phyloP scores from a whole-genome alignment of 2,888 invertebrate genomes.

The Aricia artaxerxes region DNA sequence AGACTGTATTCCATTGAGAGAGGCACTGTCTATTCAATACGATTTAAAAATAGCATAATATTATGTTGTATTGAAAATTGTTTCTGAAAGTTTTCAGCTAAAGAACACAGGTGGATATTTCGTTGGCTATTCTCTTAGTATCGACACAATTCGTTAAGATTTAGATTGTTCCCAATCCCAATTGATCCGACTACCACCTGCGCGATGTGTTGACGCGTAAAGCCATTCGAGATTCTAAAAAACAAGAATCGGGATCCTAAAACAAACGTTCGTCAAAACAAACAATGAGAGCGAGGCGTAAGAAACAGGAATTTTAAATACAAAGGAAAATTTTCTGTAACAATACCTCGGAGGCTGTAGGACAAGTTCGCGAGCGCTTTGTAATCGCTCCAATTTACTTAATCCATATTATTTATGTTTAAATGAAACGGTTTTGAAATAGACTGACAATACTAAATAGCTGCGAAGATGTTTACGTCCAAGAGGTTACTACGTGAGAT shows the following conservation, averaged over 20 bases:
- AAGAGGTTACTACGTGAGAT: not conserved
- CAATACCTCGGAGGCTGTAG: not conserved
- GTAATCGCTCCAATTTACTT: not conserved
- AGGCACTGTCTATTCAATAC: not conserved
- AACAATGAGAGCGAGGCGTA: constrained; percentile 10
- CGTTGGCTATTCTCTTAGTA: too few species aligned
- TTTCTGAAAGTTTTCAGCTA: not conserved
- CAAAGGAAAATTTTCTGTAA: not conserved
- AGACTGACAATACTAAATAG: not conserved
- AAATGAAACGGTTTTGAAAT: not conserved
- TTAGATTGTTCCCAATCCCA: too few species aligned
- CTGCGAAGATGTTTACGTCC: not conserved
- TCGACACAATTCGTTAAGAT: too few species aligned
- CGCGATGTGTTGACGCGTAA: not conserved
- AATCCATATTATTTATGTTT: not conserved
- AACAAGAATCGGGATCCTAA: not conserved
- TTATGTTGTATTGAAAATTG: not conserved
- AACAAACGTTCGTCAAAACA: constrained; percentile 6
- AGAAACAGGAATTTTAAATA: constrained; percentile 1
- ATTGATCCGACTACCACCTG: too few species aligned
- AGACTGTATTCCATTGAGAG: not conserved
- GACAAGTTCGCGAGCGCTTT: not conserved
- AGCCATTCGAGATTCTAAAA: not conserved
- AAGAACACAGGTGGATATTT: not conserved
- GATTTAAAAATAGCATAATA: not conserved